phyloP scores from a whole-genome alignment of 2,113 vertebrate species.

The Acanthochromis polyacanthus region DNA sequence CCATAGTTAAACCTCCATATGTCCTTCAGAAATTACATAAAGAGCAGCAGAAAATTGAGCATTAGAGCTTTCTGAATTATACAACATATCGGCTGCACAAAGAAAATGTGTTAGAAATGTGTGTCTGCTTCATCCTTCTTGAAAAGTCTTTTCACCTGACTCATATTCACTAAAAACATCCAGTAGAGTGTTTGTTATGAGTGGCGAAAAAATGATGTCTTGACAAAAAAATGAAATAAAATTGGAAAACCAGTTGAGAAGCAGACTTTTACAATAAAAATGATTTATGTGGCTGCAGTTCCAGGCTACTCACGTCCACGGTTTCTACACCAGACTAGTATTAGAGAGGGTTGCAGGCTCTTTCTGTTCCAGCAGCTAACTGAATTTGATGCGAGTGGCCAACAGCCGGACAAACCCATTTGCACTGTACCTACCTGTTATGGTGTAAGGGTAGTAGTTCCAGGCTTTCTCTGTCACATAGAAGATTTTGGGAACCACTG shows the following conservation, averaged over 20 bases:
- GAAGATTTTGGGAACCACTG: conserved; percentile 98
- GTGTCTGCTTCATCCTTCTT: not conserved
- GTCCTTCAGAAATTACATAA: not conserved
- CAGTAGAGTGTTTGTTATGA: conserved; percentile 15
- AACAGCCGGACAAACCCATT: conserved; percentile 11
- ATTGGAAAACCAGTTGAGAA: conserved; percentile 8
- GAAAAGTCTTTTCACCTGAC: conserved; percentile 25
- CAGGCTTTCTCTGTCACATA: conserved; percentile 98
- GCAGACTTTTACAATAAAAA: conserved; percentile 15
- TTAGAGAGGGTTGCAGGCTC: not conserved
- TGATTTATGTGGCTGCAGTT: not conserved
- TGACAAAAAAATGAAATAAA: not conserved
- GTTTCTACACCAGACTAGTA: not conserved
- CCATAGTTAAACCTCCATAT: not conserved
- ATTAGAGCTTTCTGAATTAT: not conserved
- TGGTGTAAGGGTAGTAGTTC: conserved; percentile 99
- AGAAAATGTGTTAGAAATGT: not conserved
- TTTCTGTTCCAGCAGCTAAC: not conserved
- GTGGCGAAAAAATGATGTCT: conserved; percentile 9
- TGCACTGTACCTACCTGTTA: conserved; percentile 90
- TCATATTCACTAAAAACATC: not conserved
- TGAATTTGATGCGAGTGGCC: not conserved
- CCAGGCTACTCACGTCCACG: not conserved
- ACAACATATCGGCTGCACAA: too few species aligned
- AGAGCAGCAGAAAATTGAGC: not conserved